phyloP scores from a whole-genome alignment of 2,113 vertebrate species.

The Ardeotis arabs region DNA sequence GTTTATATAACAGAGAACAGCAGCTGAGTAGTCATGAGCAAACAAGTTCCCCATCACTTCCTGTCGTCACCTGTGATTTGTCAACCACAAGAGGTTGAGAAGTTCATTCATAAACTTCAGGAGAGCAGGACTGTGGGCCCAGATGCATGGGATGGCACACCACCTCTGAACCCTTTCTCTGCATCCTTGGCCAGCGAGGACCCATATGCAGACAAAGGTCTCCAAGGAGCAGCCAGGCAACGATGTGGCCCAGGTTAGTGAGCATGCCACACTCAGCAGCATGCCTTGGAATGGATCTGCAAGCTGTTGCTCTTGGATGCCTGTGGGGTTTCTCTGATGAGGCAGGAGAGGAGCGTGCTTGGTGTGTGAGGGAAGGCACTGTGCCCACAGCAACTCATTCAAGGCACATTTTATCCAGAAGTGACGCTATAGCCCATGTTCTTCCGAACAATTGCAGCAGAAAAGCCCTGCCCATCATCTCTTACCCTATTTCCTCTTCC shows the following conservation, averaged over 20 bases:
- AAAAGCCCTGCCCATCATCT: slow-evolving; percentile 27
- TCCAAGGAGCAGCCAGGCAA: neutral
- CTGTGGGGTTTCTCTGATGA: neutral
- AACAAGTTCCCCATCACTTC: neutral
- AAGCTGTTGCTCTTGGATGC: neutral
- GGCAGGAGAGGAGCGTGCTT: neutral
- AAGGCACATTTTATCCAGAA: neutral
- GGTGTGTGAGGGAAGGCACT: neutral
- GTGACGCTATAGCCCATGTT: neutral
- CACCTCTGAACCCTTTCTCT: neutral
- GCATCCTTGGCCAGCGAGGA: neutral
- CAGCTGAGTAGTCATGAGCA: neutral
- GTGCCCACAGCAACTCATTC: neutral
- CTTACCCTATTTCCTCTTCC: neutral
- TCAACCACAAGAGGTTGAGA: neutral
- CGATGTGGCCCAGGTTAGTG: neutral
- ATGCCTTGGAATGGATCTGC: neutral
- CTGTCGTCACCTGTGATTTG: neutral
- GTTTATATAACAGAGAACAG: neutral
- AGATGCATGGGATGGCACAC: accelerated
- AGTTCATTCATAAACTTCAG: neutral
- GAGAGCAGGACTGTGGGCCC: neutral
- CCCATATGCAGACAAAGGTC: neutral
- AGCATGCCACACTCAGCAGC: neutral
- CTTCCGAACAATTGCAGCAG: neutral